Base-by-base conservation (phyloP, 2,113 vertebrate genomes). In the Oxygymnocypris stewartii region DNA sequence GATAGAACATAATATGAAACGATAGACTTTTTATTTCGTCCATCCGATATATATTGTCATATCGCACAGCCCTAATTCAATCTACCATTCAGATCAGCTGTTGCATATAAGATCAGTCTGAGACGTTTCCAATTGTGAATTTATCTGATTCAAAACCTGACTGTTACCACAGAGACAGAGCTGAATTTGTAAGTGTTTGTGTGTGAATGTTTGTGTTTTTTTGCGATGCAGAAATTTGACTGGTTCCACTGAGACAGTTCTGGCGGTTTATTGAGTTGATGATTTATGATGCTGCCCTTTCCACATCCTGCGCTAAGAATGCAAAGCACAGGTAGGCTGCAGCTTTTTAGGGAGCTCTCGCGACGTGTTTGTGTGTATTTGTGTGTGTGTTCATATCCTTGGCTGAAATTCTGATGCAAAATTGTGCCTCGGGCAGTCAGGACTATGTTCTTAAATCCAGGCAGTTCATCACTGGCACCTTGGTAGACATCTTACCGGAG, bases 391-490 rank as follows among this genome's bases (percentile, higher is more conserved):
- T 23, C 11, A 76, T 73, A 81, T 61, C 69, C 37, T 74, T 42
- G 42, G 28, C 69, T 67, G 59, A 37, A 79, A 13, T 69, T 49
- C 44, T 74, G 49, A 84, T 67, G 84, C 76, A 73, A 85, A 44
- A 59, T 65, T 65, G 84, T n/a, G 35, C 78, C 83, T 69, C 25
- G 28, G 87, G 83, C 81, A 23, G 44, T 85, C 63, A 65, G 69
- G 69, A 85, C 77, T 88, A 59, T 79, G 67, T 67, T 87, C 63
- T 86, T 75, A 57, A 84, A 57, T 87, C 82, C 80, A 82, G 92
- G 88, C 85, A 88, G 87, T 86, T 61, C 16, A 44, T 82, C 74
- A 86, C 87, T 16, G 28, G 44, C 6, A 78, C 25, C 47, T 18
- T 78, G 76, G n/a, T 35, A 67, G 61, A 31, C 61, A 82, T 57